These are phyloP conservation scores for Gandaritis pyraliata DNA, from an alignment of 2,888 invertebrate genomes.

Conservation along the genomic window DNA sequence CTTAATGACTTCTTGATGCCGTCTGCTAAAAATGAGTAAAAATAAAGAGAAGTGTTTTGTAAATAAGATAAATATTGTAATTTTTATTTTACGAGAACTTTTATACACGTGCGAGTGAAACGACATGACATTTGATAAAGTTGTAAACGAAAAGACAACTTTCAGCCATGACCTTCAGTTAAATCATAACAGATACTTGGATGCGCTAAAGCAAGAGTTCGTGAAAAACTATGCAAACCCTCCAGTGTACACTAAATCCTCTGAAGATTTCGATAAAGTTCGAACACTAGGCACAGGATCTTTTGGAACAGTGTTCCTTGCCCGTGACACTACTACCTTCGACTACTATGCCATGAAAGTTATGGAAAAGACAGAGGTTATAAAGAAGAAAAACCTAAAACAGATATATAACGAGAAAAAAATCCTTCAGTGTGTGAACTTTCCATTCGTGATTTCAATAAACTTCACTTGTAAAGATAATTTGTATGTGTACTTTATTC, in stretches of 20 bases:
- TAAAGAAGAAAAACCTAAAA: conserved; percentile 91
- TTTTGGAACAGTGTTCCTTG: conserved; percentile 92
- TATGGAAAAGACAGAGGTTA: conserved; percentile 91
- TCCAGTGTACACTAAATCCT: conserved; percentile 45
- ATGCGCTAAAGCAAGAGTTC: conserved; percentile 64
- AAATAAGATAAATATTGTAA: background rate
- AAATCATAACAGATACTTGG: conserved; percentile 59
- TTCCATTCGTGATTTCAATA: conserved; percentile 93
- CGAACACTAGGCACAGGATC: conserved; percentile 92
- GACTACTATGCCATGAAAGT: conserved; percentile 93
- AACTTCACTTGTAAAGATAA: conserved; percentile 93
- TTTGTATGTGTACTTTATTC: conserved; percentile 90
- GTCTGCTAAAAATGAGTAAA: background rate
- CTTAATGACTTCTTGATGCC: too few relatives aligned
- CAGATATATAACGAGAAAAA: conserved; percentile 94
- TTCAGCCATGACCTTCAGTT: conserved; percentile 56
- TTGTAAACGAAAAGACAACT: conserved; percentile 41
- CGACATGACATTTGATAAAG: conserved; percentile 49
- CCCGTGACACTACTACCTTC: conserved; percentile 84
- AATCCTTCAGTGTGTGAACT: conserved; percentile 91
- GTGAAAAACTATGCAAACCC: conserved; percentile 44
- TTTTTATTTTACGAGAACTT: conserved; percentile 1
- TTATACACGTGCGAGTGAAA: background rate
- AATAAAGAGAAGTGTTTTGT: background rate
- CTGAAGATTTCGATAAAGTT: conserved; percentile 88